A percentile compares a stretch with the other conserved stretches of the same genome.
Evolutionary conservation across 2,797 vertebrate genomes (phyloP).

Genomic region (Coracias cyanogaster): DNA sequence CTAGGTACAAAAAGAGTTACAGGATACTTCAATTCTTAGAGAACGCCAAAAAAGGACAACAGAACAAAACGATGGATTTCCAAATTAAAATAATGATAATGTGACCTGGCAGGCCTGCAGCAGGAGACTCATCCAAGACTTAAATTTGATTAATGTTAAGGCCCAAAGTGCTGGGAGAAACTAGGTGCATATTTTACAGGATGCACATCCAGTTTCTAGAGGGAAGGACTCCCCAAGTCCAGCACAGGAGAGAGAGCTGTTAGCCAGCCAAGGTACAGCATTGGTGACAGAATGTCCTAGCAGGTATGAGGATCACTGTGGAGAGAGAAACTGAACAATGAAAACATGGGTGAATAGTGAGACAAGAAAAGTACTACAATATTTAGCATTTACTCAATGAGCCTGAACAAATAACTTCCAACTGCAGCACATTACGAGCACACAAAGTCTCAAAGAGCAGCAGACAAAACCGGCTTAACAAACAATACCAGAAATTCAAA

Average conservation of each 20-base stretch:
- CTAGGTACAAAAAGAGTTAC: constrained; percentile 75
- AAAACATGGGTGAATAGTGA: constrained; percentile 70
- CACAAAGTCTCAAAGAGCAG: not conserved
- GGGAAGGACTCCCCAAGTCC: constrained; percentile 75
- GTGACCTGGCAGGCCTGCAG: constrained; percentile 74
- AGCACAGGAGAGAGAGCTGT: constrained; percentile 70
- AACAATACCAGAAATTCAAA: not conserved
- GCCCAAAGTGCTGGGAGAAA: constrained; percentile 73
- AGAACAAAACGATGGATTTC: constrained; percentile 58
- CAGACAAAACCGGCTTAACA: constrained; percentile 36
- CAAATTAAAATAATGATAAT: constrained; percentile 68
- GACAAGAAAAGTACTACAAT: constrained; percentile 64
- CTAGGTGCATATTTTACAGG: constrained; percentile 66
- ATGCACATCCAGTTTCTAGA: constrained; percentile 71
- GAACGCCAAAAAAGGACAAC: not conserved
- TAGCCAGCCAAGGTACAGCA: constrained; percentile 77
- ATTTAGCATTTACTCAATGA: constrained; percentile 60
- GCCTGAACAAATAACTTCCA: constrained; percentile 21
- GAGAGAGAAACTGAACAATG: constrained; percentile 81
- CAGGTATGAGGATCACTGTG: constrained; percentile 75
- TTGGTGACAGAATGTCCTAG: constrained; percentile 75
- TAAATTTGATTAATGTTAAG: constrained; percentile 68
- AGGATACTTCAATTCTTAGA: constrained; percentile 23
- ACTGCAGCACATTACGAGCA: constrained; percentile 17
- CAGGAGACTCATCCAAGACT: constrained; percentile 65